Evolutionary conservation across 2,113 vertebrate genomes (phyloP), one percentile per base, ranked within the genome.

Genomic region (Pelusios castaneus): DNA sequence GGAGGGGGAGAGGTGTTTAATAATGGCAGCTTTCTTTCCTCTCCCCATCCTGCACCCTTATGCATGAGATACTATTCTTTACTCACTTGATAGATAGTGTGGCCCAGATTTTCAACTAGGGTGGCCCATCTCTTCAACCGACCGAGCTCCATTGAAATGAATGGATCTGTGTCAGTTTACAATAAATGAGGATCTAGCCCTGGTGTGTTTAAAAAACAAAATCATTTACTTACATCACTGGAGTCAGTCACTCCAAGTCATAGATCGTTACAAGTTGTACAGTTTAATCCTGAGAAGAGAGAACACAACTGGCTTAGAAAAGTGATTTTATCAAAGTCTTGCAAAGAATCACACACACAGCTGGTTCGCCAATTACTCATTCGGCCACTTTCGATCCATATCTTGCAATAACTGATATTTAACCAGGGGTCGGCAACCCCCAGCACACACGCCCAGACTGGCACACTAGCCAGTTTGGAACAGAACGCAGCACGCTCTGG

Each of bases 351-450:
- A 60, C 14, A 80, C 75, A 52, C 22, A 70, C 24, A 17, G 29
- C n/a, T 38, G n/a, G 31, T 2, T 78, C 86, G 38, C 29, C 56
- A 80, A 94, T 13, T 94, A 88, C 91, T 22, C 60, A 14, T 93
- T 43, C 29, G 10, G 81, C 52, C 34, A 67, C 17, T 91, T 93
- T 58, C 16, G 91, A 55, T 85, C 82, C 70, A 67, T 1, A 43
- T 82, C 54, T 54, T 89, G 91, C 77, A 83, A 11, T 38, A 87
- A 80, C 80, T 96, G 77, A 24, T 31, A 76, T 89, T 96, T 88
- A 24, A 10, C 77, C n/a, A n/a, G n/a, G n/a, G n/a, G n/a, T n/a
- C n/a, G n/a, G n/a, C n/a, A n/a, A n/a, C n/a, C n/a, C n/a, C n/a
- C n/a, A n/a, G n/a, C n/a, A n/a, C n/a, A n/a, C n/a, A n/a, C n/a